phyloP scores from a whole-genome alignment of 1,140 invertebrate genomes.

The Psix sp. region DNA sequence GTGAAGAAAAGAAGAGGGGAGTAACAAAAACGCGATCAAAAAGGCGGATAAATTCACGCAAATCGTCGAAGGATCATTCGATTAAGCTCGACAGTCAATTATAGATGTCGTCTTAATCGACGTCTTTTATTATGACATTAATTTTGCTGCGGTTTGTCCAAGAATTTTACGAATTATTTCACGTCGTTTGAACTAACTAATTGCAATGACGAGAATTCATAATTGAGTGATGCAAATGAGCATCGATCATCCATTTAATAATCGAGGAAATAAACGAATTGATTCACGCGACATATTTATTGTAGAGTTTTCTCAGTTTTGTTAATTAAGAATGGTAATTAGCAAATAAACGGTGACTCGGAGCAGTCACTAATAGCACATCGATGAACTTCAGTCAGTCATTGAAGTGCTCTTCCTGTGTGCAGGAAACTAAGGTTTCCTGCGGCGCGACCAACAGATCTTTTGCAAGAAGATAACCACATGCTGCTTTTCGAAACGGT shows the following conservation, averaged over 20 bases:
- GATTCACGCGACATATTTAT: no score
- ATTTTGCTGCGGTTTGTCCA: no score
- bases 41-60: conserved; percentile 33
- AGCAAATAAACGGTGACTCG: no score
- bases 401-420: conserved; percentile 7
- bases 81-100: neutral
- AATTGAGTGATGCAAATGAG: no score
- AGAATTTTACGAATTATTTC: no score
- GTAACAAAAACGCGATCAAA: conserved; percentile 6
- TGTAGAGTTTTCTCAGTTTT: no score
- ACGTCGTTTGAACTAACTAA: no score
- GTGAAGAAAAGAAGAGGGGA: neutral
- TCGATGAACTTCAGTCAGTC: conserved; percentile 15
- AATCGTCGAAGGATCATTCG: conserved; percentile 18
- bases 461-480: conserved; percentile 38
- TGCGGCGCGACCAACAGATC: conserved; percentile 24
- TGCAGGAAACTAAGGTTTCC: conserved; percentile 9
- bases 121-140: no score
- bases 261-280: no score
- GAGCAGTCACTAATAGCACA: conserved; percentile 1
- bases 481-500: conserved; percentile 48
- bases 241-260: no score
- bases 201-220: no score
- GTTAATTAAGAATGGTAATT: no score
- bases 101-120: neutral